phyloP scores from a whole-genome alignment of 2,797 vertebrate genomes.

The Argyrosomus regius region DNA sequence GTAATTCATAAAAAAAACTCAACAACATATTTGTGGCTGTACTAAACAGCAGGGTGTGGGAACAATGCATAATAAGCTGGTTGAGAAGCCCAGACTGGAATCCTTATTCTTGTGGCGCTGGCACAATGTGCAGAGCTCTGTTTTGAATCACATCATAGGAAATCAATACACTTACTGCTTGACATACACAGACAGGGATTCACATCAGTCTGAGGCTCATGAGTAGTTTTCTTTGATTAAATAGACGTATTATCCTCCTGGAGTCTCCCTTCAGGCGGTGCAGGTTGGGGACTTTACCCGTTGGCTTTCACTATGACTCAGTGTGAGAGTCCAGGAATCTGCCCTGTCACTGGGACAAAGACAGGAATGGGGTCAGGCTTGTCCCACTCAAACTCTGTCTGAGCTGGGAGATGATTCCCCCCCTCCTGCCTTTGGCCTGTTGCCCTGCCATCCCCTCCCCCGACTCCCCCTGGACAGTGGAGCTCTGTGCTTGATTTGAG shows the following conservation, averaged over 20 bases:
- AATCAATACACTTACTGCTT: constrained; percentile 62
- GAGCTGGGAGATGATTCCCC: constrained; percentile 48
- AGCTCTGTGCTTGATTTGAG: constrained; percentile 80
- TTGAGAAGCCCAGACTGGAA: constrained; percentile 43
- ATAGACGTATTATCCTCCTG: constrained; percentile 18
- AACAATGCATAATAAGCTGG: constrained; percentile 42
- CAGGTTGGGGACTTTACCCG: constrained; percentile 8
- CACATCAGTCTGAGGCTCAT: constrained; percentile 64
- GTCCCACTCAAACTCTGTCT: constrained; percentile 71
- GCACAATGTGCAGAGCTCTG: constrained; percentile 39
- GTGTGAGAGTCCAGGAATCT: constrained; percentile 68
- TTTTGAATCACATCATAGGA: constrained; percentile 55
- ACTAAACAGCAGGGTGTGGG: constrained; percentile 56
- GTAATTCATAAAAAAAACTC: constrained; percentile 37
- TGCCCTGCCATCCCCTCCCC: constrained; percentile 47
- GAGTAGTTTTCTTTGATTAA: constrained; percentile 37
- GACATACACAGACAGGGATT: constrained; percentile 18
- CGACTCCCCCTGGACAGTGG: constrained; percentile 52
- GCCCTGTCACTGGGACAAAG: constrained; percentile 78
- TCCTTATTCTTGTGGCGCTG: constrained; percentile 36
- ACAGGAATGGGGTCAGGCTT: constrained; percentile 76
- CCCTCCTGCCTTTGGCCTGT: constrained; percentile 32
- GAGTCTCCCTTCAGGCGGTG: background rate
- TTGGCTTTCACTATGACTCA: constrained; percentile 35
- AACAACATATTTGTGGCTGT: constrained; percentile 62